Conservation (phyloP, 2,797 vertebrate genomes). For the Coregonus suidteri region DNA sequence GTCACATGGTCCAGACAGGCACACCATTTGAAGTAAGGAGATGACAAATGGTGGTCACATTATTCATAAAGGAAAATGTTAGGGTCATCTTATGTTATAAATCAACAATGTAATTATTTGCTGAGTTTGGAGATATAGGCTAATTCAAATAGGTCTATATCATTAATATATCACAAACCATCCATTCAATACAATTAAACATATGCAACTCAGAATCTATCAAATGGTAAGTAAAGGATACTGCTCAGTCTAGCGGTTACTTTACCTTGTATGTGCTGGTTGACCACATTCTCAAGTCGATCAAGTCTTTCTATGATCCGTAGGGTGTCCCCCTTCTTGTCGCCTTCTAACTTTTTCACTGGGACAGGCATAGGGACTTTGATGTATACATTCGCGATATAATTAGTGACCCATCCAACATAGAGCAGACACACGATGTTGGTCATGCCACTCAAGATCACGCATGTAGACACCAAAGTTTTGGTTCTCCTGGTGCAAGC, state of each 20-base stretch:
- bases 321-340: constrained; percentile 91
- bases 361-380: constrained; percentile 90
- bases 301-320: constrained; percentile 95
- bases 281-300: constrained; percentile 95
- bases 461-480: constrained; percentile 99
- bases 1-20: constrained; percentile 34
- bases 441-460: constrained; percentile 98
- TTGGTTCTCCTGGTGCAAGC: constrained; percentile 99
- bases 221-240: background rate
- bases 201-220: background rate
- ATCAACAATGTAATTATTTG: background rate
- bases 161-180: background rate
- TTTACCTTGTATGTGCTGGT: constrained; percentile 97
- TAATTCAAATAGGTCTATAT: background rate
- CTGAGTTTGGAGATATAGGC: background rate
- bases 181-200: background rate
- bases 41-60: background rate
- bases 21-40: constrained; percentile 6
- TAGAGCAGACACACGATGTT: constrained; percentile 97
- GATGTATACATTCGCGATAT: constrained; percentile 93
- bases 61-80: background rate
- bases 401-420: constrained; percentile 98
- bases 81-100: background rate
- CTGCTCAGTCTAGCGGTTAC: background rate
- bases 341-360: constrained; percentile 90